Evolutionary conservation across 2,888 invertebrate species (phyloP).

Genomic region (Boloria selene): DNA sequence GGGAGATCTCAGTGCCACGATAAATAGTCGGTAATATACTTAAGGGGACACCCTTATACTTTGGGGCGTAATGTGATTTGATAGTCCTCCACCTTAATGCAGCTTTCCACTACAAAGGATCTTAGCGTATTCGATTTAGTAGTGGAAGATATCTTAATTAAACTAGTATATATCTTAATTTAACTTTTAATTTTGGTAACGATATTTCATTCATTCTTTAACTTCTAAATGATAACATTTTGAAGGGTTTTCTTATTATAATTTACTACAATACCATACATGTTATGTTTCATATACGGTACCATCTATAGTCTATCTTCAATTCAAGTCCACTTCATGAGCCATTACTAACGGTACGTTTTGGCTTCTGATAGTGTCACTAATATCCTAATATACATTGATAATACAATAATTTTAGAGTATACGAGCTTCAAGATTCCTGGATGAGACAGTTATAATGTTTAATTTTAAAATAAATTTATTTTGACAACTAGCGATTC

Average conservation of each 20-base stretch:
- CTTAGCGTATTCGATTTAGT: slow-evolving; percentile 63
- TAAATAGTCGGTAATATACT: slow-evolving; percentile 76
- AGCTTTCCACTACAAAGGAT: slow-evolving; percentile 71
- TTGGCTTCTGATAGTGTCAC: slow-evolving; percentile 52
- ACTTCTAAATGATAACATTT: no score
- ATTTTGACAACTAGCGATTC: no score
- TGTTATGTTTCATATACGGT: slow-evolving; percentile 22
- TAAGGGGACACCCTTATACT: slow-evolving; percentile 64
- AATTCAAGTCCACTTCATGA: slow-evolving; percentile 60
- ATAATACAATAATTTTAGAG: slow-evolving; percentile 20
- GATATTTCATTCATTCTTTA: no score
- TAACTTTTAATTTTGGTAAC: not conserved
- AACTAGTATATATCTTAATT: no score
- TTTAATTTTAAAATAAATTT: no score
- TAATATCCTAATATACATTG: slow-evolving; percentile 31
- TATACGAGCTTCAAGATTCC: not conserved
- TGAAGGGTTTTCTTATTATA: slow-evolving; percentile 34
- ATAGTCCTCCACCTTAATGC: slow-evolving; percentile 70
- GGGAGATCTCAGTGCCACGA: slow-evolving; percentile 65
- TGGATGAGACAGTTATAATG: not conserved
- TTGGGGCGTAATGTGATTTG: slow-evolving; percentile 72
- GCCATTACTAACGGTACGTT: slow-evolving; percentile 55
- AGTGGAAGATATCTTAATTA: slow-evolving; percentile 21
- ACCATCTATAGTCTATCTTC: slow-evolving; percentile 45
- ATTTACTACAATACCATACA: slow-evolving; percentile 11